Evolutionary conservation across 2,113 vertebrate genomes (phyloP).

Genomic region (Dasypus novemcinctus): DNA sequence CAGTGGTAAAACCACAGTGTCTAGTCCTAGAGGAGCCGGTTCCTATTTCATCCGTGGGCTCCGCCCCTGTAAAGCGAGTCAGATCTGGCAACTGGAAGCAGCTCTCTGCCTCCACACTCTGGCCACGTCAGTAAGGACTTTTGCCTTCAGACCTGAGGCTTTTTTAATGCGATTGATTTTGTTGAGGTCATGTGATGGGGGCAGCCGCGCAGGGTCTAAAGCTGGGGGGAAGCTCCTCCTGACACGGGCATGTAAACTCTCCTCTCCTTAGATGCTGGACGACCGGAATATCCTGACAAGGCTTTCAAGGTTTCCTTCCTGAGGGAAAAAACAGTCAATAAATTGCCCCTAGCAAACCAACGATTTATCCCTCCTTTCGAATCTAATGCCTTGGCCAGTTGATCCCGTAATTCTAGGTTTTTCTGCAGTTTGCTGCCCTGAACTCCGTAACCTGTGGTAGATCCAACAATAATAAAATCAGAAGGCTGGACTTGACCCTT

Average conservation of each 20-base stretch:
- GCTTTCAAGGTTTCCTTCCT: neutral
- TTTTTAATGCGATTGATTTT: neutral
- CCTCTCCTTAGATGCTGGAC: neutral
- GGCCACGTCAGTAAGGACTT: neutral
- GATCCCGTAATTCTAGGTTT: neutral
- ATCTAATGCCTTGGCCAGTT: neutral
- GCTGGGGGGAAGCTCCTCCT: rapidly evolving
- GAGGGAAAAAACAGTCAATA: neutral
- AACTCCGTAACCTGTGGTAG: neutral
- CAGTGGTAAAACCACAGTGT: rapidly evolving
- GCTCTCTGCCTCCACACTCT: neutral
- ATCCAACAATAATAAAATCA: neutral
- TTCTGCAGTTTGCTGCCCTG: neutral
- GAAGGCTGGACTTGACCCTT: neutral
- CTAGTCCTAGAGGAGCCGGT: neutral
- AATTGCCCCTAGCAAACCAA: neutral
- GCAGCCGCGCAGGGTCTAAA: neutral
- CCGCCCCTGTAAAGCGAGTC: neutral
- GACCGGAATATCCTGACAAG: neutral
- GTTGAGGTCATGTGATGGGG: neutral
- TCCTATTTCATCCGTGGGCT: neutral
- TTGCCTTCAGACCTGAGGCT: neutral
- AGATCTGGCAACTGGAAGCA: neutral
- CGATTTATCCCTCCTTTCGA: neutral
- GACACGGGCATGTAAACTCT: no score